Evolutionary conservation across 2,113 vertebrate genomes (phyloP), one percentile per base, ranked within the genome.

Genomic region (Sylvietta virens): DNA sequence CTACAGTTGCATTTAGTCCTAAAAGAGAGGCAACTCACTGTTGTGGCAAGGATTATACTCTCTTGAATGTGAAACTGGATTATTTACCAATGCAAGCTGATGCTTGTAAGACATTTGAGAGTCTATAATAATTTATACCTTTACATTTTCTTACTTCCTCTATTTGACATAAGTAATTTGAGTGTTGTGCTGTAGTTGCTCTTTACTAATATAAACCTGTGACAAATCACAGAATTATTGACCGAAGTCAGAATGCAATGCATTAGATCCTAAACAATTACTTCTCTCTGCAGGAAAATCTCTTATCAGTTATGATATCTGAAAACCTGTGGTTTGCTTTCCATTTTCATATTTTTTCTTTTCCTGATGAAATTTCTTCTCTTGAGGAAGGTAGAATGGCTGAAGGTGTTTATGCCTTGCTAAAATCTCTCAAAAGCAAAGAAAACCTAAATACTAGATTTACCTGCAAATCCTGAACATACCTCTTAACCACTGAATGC

Each of bases 181-280:
- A 48, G 11, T 70, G 45, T 89, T 72, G 39, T 64, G 51, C 30
- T 81, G 30, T 47, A 74, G 53, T 74, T 91, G 39, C 37, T 73
- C 20, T 39, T 90, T 47, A 48, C 27, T 66, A 7, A 37, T 39
- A 18, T 42, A 62, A 50, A 35, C 27, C 27, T 47, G 23, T 53
- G 42, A 33, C 33, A 83, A 80, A 54, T 67, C 47, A 71, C 37
- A 56, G 50, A 22, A 66, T 39, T 88, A 51, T 4, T 51, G 76
- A 48, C 33, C 1, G 0, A 47, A 70, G n/a, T 72, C 37, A 30
- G 61, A 86, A 70, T 5, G 1, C 33, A n/a, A 0, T 47, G 4
- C 45, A 17, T 80, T 64, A 47, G 48, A 65, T 73, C 27, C 42
- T 86, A 24, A 77, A 26, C 13, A 79, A 26, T 48, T 44, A 31